Evolutionary conservation across 2,888 invertebrate species (phyloP).

Genomic region (Ametastegia equiseti): DNA sequence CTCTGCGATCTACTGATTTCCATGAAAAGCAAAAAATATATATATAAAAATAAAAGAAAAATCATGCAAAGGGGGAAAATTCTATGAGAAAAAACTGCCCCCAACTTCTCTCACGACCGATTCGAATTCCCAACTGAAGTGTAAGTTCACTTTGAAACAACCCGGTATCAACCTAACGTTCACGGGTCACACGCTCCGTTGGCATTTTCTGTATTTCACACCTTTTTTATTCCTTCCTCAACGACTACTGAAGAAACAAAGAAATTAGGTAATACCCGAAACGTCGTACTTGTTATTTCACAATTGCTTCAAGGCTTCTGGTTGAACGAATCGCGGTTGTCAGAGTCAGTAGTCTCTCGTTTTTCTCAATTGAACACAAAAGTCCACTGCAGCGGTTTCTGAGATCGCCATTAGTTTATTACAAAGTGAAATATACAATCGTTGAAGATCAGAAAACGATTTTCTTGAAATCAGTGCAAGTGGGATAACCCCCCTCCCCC

Average conservation of each 20-base stretch:
- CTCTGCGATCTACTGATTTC: background rate
- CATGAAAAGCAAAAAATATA: background rate
- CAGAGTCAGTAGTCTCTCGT: too few species aligned
- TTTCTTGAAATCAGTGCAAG: slow-evolving; percentile 52
- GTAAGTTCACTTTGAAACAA: background rate
- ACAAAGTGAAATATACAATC: slow-evolving; percentile 23
- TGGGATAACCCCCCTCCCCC: background rate
- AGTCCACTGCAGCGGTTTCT: too few species aligned
- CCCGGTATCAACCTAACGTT: background rate
- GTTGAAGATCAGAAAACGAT: slow-evolving; percentile 53
- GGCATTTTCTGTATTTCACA: background rate
- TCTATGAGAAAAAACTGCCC: background rate
- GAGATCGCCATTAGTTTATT: background rate
- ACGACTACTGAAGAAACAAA: background rate
- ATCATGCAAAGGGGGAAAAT: background rate
- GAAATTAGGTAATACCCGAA: background rate
- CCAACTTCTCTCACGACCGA: background rate
- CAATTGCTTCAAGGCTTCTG: too few species aligned
- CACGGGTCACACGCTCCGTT: slow-evolving; percentile 7
- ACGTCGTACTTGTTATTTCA: background rate
- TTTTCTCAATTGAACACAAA: too few species aligned
- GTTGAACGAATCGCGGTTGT: too few species aligned
- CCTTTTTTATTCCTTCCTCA: background rate
- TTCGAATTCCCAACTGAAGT: background rate
- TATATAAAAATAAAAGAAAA: background rate